Conservation (phyloP, 2,888 invertebrate genomes). For the Phoenoteleia sp. region DNA sequence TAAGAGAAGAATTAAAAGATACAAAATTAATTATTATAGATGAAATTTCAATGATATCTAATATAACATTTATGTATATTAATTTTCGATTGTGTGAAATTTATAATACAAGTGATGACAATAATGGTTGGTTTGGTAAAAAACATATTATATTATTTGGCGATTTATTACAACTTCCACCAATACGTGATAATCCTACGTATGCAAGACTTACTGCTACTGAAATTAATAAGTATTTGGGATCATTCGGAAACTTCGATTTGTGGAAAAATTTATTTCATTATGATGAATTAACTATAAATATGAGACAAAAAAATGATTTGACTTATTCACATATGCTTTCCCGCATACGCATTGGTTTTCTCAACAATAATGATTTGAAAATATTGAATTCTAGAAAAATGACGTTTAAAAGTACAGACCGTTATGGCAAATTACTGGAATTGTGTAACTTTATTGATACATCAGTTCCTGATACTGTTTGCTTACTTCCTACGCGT, state of each 20-base stretch:
- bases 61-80: constrained; percentile 76
- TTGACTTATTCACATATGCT: constrained; percentile 60
- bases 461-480: constrained; percentile 40
- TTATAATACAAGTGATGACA: constrained; percentile 62
- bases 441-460: constrained; percentile 25
- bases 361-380: constrained; percentile 12
- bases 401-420: too few relatives aligned
- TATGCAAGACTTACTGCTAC: constrained; percentile 70
- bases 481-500: constrained; percentile 76
- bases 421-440: too few relatives aligned
- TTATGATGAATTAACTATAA: constrained; percentile 73
- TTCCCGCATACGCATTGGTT: constrained; percentile 50
- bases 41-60: constrained; percentile 61
- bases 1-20: constrained; percentile 67
- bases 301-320: constrained; percentile 31
- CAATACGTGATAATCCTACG: constrained; percentile 77
- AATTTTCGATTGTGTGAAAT: constrained; percentile 74
- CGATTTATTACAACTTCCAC: constrained; percentile 78
- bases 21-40: constrained; percentile 60
- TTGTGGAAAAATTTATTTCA: constrained; percentile 78
- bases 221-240: constrained; percentile 74
- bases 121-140: constrained; percentile 79
- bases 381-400: constrained; percentile 27
- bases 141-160: too few relatives aligned
- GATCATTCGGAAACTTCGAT: constrained; percentile 50